These are phyloP conservation scores for Dryobotodes eremita DNA, from an alignment of 2,888 invertebrate species.

Conservation along the genomic window DNA sequence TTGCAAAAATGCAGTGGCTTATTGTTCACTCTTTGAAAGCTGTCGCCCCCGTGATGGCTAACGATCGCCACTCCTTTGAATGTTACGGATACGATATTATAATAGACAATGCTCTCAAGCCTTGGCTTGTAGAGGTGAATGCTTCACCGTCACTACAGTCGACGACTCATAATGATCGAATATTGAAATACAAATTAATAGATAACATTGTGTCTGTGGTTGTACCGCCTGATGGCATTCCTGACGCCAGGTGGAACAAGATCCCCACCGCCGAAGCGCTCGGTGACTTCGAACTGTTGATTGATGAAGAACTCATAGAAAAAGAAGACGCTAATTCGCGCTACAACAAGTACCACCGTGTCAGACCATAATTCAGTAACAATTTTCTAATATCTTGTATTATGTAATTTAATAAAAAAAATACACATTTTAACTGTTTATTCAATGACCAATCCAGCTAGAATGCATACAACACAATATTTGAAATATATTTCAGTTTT, in stretches of 20 bases:
- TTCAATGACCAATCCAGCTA: conserved; percentile 14
- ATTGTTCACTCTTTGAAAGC: conserved; percentile 98
- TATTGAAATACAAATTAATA: conserved; percentile 98
- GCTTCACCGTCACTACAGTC: conserved; percentile 98
- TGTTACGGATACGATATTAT: conserved; percentile 99
- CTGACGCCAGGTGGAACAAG: conserved; percentile 97
- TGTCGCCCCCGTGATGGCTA: conserved; percentile 98
- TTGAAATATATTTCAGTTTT: conserved; percentile 34
- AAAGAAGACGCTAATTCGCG: conserved; percentile 90
- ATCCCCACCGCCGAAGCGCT: conserved; percentile 93
- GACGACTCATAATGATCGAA: conserved; percentile 98
- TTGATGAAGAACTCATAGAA: conserved; percentile 95
- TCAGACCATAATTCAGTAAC: conserved; percentile 52
- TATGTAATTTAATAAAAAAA: conserved; percentile 23
- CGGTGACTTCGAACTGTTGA: conserved; percentile 95
- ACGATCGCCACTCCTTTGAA: conserved; percentile 98
- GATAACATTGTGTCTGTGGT: conserved; percentile 98
- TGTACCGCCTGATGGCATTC: conserved; percentile 96
- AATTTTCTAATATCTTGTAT: background rate
- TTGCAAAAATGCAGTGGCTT: conserved; percentile 97
- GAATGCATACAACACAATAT: background rate
- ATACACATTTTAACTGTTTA: conserved; percentile 15
- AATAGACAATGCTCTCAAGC: conserved; percentile 97
- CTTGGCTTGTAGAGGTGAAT: conserved; percentile 98
- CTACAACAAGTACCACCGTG: conserved; percentile 76